These are phyloP conservation scores for Ypsolopha scabrella DNA, from an alignment of 2,888 invertebrate species.

Conservation along the genomic window DNA sequence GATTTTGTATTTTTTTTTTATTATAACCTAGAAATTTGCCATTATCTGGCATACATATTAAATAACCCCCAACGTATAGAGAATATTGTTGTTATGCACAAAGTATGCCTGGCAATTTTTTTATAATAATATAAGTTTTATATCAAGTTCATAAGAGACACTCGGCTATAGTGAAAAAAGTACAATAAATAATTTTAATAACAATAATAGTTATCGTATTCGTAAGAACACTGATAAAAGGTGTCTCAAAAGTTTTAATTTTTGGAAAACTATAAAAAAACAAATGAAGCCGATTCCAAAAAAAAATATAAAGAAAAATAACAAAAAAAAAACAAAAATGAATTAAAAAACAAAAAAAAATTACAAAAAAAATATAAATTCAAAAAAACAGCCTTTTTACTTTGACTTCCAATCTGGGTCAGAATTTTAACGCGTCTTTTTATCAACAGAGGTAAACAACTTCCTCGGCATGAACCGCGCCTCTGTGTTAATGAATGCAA, in stretches of 20 bases:
- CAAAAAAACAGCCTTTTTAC: slow-evolving; percentile 29
- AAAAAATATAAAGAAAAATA: slow-evolving; percentile 28
- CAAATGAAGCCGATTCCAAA: slow-evolving; percentile 26
- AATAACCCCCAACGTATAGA: slow-evolving; percentile 4
- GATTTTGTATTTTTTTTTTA: not conserved
- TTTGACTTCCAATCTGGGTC: slow-evolving; percentile 33
- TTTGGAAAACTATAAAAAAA: slow-evolving; percentile 41
- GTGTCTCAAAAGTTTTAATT: slow-evolving; percentile 55
- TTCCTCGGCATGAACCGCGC: not conserved
- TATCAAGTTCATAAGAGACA: slow-evolving; percentile 53
- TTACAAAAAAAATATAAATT: slow-evolving; percentile 27
- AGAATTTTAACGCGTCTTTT: slow-evolving; percentile 26
- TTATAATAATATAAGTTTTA: slow-evolving; percentile 43
- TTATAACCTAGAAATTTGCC: not conserved
- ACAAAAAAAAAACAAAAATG: slow-evolving; percentile 33
- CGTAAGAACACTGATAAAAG: slow-evolving; percentile 57
- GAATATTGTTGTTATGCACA: slow-evolving; percentile 10
- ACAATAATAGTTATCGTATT: slow-evolving; percentile 25
- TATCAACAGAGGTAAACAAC: slow-evolving; percentile 4
- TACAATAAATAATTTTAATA: slow-evolving; percentile 62
- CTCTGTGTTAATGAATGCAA: not conserved
- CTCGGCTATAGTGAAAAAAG: slow-evolving; percentile 50
- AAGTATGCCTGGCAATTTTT: slow-evolving; percentile 29
- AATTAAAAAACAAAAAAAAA: slow-evolving; percentile 24
- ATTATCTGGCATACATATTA: not conserved